Evolutionary conservation across 2,888 invertebrate genomes (phyloP).

Genomic region (Eilema caniola): DNA sequence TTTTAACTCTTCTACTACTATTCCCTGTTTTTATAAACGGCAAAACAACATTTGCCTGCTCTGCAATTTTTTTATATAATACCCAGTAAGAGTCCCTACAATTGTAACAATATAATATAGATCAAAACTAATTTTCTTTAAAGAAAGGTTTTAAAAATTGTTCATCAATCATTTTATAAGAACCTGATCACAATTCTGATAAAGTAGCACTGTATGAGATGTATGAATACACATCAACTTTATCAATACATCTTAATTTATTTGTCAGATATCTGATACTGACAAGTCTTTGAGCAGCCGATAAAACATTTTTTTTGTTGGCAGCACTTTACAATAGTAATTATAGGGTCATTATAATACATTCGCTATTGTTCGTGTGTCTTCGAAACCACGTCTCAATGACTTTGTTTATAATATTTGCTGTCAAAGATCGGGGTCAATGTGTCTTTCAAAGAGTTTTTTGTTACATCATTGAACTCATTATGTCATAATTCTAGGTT

Average conservation of each 20-base stretch:
- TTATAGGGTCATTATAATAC: slow-evolving; percentile 17
- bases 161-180: slow-evolving; percentile 21
- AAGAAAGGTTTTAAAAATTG: not conserved
- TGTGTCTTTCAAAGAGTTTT: slow-evolving; percentile 16
- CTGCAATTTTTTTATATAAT: not conserved
- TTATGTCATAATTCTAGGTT: slow-evolving; percentile 9
- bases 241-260: slow-evolving; percentile 33
- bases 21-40: no score
- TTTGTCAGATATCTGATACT: slow-evolving; percentile 23
- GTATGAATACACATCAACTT: slow-evolving; percentile 20
- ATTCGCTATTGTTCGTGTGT: slow-evolving; percentile 18
- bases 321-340: slow-evolving; percentile 17
- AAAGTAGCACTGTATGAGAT: slow-evolving; percentile 9
- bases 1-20: no score
- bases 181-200: slow-evolving; percentile 20
- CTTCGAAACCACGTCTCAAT: not conserved
- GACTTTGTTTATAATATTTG: slow-evolving; percentile 17
- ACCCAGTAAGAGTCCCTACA: not conserved
- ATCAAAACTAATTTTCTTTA: not conserved
- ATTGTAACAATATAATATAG: not conserved
- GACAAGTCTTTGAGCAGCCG: slow-evolving; percentile 22
- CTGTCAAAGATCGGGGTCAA: slow-evolving; percentile 14
- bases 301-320: slow-evolving; percentile 20
- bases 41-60: no score
- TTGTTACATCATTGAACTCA: slow-evolving; percentile 18